Evolutionary conservation across 37 sponge, comb jelly and placozoan species (phyloP).

Genomic region (Halisarca cf. caerulea): DNA sequence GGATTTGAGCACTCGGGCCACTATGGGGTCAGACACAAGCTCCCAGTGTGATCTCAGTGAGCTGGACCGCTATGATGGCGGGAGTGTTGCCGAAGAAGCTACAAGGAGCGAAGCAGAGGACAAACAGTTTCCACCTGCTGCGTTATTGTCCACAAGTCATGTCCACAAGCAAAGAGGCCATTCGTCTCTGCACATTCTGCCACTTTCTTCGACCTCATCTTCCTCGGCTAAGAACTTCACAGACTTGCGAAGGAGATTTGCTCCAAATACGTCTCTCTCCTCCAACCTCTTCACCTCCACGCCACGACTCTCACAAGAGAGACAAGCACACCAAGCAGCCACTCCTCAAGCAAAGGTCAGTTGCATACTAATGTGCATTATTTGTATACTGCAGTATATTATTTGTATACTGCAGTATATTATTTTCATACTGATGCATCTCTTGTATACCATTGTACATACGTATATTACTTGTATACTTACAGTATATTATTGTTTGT

Average conservation of each 20-base stretch:
- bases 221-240: not conserved
- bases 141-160: too few species aligned
- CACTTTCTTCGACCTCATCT: too few species aligned
- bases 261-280: not conserved
- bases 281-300: not conserved
- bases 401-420: too few species aligned
- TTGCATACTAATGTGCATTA: too few species aligned
- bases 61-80: not conserved
- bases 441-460: too few species aligned
- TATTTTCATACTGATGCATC: too few species aligned
- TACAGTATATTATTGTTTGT: too few species aligned
- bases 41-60: not conserved
- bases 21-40: constrained; percentile 12
- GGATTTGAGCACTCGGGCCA: constrained; percentile 14
- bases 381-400: too few species aligned
- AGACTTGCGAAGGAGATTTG: not conserved
- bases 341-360: not conserved
- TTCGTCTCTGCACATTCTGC: not conserved
- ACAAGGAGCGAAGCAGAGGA: not conserved
- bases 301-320: not conserved
- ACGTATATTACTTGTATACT: too few species aligned
- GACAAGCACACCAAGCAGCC: not conserved
- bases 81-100: not conserved
- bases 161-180: too few species aligned
- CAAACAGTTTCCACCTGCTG: too few species aligned